Base-by-base conservation (phyloP, 1,140 invertebrate species). In the Bombus soroeensis region DNA sequence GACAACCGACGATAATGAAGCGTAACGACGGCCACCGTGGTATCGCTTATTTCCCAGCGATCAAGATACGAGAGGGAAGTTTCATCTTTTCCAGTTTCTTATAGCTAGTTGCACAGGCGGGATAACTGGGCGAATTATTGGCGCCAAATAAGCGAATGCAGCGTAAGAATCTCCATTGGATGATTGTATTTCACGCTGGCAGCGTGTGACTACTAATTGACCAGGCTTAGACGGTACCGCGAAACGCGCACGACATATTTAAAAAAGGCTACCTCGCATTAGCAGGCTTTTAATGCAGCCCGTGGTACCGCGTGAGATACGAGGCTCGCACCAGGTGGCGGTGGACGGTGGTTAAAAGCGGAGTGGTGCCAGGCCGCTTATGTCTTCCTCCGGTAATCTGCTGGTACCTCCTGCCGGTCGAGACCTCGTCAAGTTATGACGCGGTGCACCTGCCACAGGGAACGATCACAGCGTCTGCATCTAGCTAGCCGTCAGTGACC, bases 351-450 rank as follows among this genome's bases (percentile, higher is more conserved):
- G 84, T 83, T 78, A 57, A 85, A 87, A 87, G 70, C 78, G 85
- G 79, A 89, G 75, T 81, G 88, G 76, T 81, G 85, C 76, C 81
- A 72, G 74, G 53, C 57, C 71, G 89, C 83, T 90, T 90, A 90
- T 85, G 89, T 90, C 89, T 88, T 90, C 77, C 89, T 90, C 86
- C 73, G 64, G 89, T 90, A 90, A 90, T 90, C 89, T 86, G 83
- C 89, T 87, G 86, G 89, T 90, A 90, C 89, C 89, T 90, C 89
- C 89, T 83, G 89, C 89, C 89, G 89, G 68, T 78, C 75, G 86
- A 73, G 83, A 83, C 71, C 89, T 90, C 89, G 88, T 90, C 86
- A 85, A 85, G 81, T 90, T 89, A 86, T 77, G 89, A 90, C 89
- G 76, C 74, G 89, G 37, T 87, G 80, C 89, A 90, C 89, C 89